These are phyloP conservation scores for Excalfactoria chinensis DNA, from an alignment of 2,113 vertebrate species.

Conservation along the genomic window DNA sequence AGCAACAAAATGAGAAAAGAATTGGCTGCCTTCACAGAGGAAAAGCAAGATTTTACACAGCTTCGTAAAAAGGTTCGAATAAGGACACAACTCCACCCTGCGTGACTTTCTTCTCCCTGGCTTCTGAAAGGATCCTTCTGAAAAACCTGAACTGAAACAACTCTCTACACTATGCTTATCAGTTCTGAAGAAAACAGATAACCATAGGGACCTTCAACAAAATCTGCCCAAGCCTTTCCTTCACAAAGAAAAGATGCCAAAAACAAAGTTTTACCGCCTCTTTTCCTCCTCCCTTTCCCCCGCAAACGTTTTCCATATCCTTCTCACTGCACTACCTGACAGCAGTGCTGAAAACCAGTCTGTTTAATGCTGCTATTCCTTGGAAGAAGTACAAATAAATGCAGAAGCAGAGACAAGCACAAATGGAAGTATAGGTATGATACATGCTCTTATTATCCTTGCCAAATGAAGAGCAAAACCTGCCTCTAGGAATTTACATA, in stretches of 20 bases:
- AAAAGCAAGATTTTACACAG: neutral
- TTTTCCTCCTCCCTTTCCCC: no score
- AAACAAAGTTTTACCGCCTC: neutral
- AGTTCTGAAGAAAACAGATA: fast-evolving
- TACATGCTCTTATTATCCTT: neutral
- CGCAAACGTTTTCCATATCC: neutral
- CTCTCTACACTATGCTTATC: neutral
- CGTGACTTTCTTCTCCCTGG: neutral
- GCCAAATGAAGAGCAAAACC: neutral
- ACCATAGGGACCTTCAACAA: neutral
- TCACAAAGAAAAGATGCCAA: neutral
- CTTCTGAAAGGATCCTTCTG: neutral
- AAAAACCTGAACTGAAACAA: neutral
- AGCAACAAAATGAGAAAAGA: neutral
- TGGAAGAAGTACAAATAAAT: neutral
- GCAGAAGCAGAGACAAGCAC: neutral
- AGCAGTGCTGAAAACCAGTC: neutral
- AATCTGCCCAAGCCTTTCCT: neutral
- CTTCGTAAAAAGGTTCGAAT: neutral
- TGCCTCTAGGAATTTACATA: fast-evolving
- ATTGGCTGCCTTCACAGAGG: neutral
- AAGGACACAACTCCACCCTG: neutral
- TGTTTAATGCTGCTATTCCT: neutral
- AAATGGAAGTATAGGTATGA: fast-evolving
- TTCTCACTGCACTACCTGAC: neutral